Evolutionary conservation across 2,888 invertebrate genomes (phyloP).

Genomic region (Altica lythri): DNA sequence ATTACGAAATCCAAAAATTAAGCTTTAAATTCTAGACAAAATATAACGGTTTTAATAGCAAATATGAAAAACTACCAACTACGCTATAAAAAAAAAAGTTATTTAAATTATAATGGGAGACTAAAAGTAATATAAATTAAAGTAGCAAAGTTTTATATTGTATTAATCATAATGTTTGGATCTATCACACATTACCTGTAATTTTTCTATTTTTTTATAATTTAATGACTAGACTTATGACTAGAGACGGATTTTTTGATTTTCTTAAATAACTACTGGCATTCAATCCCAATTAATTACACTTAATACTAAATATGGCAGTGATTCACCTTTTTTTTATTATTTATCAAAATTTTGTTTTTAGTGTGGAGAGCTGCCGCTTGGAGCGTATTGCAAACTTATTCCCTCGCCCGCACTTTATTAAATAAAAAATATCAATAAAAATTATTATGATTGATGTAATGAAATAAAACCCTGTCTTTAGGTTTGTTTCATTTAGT

Average conservation of each 20-base stretch:
- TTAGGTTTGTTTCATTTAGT: no score
- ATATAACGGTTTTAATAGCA: no score
- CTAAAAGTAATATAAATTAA: no score
- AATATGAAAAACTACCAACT: no score
- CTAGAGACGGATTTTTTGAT: conserved; percentile 17
- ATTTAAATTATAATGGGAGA: no score
- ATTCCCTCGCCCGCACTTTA: conserved; percentile 56
- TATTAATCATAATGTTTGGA: no score
- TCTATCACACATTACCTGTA: no score
- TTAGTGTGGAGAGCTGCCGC: conserved; percentile 55
- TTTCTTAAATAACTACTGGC: conserved; percentile 23
- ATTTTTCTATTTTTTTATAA: background rate
- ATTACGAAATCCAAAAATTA: no score
- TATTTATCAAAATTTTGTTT: conserved; percentile 40
- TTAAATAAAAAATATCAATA: conserved; percentile 27
- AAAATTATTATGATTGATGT: no score
- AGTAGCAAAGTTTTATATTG: no score
- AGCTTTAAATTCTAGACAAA: background rate
- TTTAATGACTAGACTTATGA: background rate
- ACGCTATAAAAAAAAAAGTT: no score
- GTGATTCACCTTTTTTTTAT: conserved; percentile 18
- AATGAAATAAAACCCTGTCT: no score
- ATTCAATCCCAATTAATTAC: conserved; percentile 14
- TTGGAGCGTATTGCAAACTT: conserved; percentile 58
- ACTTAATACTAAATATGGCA: conserved; percentile 29